Evolutionary conservation across 2,797 vertebrate species (phyloP).

Genomic region (Pampus argenteus): DNA sequence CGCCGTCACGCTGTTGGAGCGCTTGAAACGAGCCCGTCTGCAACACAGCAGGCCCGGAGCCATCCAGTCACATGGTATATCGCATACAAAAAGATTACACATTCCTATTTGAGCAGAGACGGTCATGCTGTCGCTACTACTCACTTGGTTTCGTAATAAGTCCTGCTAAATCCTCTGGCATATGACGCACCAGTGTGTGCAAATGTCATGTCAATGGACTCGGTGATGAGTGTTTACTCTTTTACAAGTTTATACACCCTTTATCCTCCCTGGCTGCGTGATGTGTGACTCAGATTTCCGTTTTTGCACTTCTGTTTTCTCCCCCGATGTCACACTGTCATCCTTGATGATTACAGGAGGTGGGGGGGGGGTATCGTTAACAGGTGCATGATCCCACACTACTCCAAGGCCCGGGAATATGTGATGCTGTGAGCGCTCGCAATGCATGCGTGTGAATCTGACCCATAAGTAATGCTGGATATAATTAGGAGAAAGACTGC

Average conservation of each 20-base stretch:
- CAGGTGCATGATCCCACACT: constrained; percentile 44
- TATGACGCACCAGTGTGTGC: constrained; percentile 70
- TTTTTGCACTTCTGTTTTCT: constrained; percentile 23
- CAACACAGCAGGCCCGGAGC: constrained; percentile 45
- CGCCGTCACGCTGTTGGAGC: constrained; percentile 98
- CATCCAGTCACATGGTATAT: constrained; percentile 30
- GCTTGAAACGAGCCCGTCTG: constrained; percentile 96
- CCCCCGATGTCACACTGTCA: constrained; percentile 25
- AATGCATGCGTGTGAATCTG: constrained; percentile 43
- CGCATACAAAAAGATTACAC: constrained; percentile 31
- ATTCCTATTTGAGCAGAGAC: constrained; percentile 10
- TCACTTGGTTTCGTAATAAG: constrained; percentile 37
- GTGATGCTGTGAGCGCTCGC: constrained; percentile 7
- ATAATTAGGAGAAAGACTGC: constrained; percentile 57
- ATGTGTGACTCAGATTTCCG: constrained; percentile 61
- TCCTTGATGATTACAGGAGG: background rate
- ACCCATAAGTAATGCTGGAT: constrained; percentile 38
- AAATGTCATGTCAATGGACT: constrained; percentile 69
- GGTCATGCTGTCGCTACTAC: constrained; percentile 32
- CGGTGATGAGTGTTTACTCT: constrained; percentile 63
- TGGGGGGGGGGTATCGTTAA: constrained; percentile 27
- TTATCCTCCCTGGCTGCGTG: constrained; percentile 41
- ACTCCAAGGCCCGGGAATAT: background rate
- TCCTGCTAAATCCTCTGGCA: constrained; percentile 65
- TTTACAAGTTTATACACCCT: constrained; percentile 52